Percentiles rank a stretch among this genome's conserved stretches.
phyloP scores from a whole-genome alignment of 2,888 invertebrate genomes.

The Acleris cristana region DNA sequence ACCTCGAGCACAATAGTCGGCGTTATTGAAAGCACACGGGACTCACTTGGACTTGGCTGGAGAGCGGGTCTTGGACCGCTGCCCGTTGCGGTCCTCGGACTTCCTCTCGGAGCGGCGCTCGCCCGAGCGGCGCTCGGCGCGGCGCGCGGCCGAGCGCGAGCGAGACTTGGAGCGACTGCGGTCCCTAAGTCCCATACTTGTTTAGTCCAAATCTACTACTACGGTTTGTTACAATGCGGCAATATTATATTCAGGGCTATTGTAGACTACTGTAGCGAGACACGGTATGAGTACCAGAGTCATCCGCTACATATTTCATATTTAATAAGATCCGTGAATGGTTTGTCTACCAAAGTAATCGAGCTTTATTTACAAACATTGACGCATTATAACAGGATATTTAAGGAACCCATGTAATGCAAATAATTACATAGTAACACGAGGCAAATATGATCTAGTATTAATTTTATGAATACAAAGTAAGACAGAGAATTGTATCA shows the following conservation, averaged over 20 bases:
- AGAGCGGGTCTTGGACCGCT: slow-evolving; percentile 78
- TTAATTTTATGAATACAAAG: neutral
- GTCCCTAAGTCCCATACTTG: slow-evolving; percentile 56
- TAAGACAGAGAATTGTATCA: neutral
- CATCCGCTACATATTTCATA: neutral
- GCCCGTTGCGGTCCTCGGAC: slow-evolving; percentile 39
- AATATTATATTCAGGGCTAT: neutral
- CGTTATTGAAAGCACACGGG: slow-evolving; percentile 61
- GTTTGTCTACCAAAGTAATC: neutral
- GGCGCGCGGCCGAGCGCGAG: slow-evolving; percentile 61
- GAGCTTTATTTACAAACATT: neutral
- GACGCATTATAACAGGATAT: neutral
- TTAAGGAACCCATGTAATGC: neutral
- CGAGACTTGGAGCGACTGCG: slow-evolving; percentile 71
- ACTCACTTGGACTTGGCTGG: slow-evolving; percentile 74
- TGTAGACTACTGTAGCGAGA: no score
- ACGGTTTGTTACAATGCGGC: slow-evolving; percentile 14
- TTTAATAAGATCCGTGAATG: neutral
- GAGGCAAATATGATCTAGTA: no score
- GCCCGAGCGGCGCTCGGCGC: slow-evolving; percentile 52
- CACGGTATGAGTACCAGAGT: no score
- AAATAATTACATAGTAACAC: neutral
- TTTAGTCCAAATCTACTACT: slow-evolving; percentile 30
- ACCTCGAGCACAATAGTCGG: slow-evolving; percentile 51
- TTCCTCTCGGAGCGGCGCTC: slow-evolving; percentile 53